A percentile compares a stretch with the other conserved stretches of the same genome.
These are phyloP conservation scores for Craseonycteris thonglongyai DNA, from an alignment of 2,113 vertebrate species.

Conservation along the genomic window DNA sequence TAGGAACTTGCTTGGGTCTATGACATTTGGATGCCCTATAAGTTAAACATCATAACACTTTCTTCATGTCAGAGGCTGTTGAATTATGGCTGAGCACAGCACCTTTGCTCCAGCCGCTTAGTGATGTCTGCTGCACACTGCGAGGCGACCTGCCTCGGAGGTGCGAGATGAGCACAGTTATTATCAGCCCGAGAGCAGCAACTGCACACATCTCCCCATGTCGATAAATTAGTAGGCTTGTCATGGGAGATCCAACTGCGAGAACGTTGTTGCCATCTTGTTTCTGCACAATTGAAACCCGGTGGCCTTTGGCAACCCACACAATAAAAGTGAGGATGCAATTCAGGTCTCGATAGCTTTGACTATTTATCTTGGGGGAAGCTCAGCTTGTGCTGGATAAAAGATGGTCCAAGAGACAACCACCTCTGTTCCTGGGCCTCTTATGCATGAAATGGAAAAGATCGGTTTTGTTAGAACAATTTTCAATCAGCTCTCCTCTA, in stretches of 20 bases:
- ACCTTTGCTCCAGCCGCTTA: slow-evolving; percentile 75
- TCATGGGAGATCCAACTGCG: slow-evolving; percentile 24
- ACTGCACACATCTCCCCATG: not conserved
- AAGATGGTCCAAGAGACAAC: not conserved
- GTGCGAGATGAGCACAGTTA: not conserved
- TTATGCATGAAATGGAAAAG: slow-evolving; percentile 4
- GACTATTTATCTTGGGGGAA: slow-evolving; percentile 38
- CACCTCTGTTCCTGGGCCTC: not conserved
- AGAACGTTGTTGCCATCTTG: slow-evolving; percentile 15
- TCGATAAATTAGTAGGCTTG: slow-evolving; percentile 26
- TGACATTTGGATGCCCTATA: slow-evolving; percentile 87
- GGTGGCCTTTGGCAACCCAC: slow-evolving; percentile 46
- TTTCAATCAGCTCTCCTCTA: not conserved
- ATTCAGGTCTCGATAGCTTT: slow-evolving; percentile 8
- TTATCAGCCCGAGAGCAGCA: slow-evolving; percentile 30
- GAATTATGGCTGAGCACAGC: slow-evolving; percentile 78
- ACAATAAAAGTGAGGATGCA: slow-evolving; percentile 40
- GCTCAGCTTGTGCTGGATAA: not conserved
- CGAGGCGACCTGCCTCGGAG: slow-evolving; percentile 60
- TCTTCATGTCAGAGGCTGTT: slow-evolving; percentile 77
- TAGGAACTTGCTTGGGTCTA: slow-evolving; percentile 81
- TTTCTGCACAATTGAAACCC: slow-evolving; percentile 52
- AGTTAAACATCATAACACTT: slow-evolving; percentile 85
- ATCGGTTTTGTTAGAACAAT: slow-evolving; percentile 30
- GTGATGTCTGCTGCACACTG: slow-evolving; percentile 28